These are phyloP conservation scores for Lithophane socia DNA, from an alignment of 2,888 invertebrate species.

Conservation along the genomic window DNA sequence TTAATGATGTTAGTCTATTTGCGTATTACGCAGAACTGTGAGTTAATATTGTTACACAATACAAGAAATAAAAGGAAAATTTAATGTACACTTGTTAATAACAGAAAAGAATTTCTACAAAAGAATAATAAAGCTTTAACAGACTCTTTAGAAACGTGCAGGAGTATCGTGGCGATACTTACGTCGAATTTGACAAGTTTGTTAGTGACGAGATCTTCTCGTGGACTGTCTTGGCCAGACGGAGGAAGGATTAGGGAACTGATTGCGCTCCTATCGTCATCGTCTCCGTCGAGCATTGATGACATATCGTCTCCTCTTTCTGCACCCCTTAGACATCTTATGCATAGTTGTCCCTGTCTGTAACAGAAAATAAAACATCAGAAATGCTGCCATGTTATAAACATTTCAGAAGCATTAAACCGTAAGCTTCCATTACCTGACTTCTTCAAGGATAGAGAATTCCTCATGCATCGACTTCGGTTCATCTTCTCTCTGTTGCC, in stretches of 20 bases:
- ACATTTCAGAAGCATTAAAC: background rate
- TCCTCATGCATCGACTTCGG: constrained; percentile 96
- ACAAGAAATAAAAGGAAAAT: constrained; percentile 62
- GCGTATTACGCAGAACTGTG: constrained; percentile 78
- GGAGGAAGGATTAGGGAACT: constrained; percentile 87
- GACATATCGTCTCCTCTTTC: constrained; percentile 91
- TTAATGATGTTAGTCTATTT: constrained; percentile 83
- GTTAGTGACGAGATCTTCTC: constrained; percentile 84
- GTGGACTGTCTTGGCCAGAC: constrained; percentile 84
- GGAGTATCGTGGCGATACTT: constrained; percentile 73
- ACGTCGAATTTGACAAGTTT: constrained; percentile 91
- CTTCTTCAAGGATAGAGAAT: constrained; percentile 95
- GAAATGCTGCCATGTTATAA: background rate
- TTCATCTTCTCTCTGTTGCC: constrained; percentile 93
- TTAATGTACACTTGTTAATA: constrained; percentile 71
- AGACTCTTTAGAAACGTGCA: constrained; percentile 56
- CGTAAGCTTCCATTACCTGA: constrained; percentile 90
- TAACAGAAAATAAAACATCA: constrained; percentile 32
- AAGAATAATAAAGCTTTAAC: constrained; percentile 70
- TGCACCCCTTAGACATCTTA: constrained; percentile 93
- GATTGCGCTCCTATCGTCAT: constrained; percentile 93
- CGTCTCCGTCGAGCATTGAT: constrained; percentile 93
- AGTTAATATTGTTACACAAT: constrained; percentile 79
- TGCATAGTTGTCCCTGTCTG: constrained; percentile 96
- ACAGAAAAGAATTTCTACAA: constrained; percentile 70